phyloP scores from a whole-genome alignment of 2,888 invertebrate genomes.

The Invenusta paracnida region DNA sequence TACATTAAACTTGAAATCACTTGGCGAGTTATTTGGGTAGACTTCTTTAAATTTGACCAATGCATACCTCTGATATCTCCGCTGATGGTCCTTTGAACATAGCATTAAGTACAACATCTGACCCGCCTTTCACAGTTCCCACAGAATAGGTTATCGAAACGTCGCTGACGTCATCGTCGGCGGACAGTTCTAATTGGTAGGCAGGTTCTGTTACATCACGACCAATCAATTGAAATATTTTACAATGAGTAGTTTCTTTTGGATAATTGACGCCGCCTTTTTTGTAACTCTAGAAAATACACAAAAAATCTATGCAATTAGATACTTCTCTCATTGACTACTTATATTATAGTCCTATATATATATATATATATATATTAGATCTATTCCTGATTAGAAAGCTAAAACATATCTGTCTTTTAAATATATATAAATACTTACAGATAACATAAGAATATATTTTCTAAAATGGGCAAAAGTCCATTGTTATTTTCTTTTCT shows the following conservation, averaged over 20 bases:
- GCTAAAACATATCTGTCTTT: too few relatives aligned
- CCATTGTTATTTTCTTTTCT: too few relatives aligned
- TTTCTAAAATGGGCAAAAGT: too few relatives aligned
- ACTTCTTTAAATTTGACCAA: background rate
- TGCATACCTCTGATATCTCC: background rate
- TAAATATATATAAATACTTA: too few relatives aligned
- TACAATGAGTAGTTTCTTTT: slow-evolving; percentile 30
- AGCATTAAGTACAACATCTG: background rate
- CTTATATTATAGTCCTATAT: background rate
- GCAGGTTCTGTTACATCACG: slow-evolving; percentile 38
- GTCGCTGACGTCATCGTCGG: slow-evolving; percentile 39
- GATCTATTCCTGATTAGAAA: too few relatives aligned
- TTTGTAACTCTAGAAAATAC: background rate
- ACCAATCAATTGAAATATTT: slow-evolving; percentile 30
- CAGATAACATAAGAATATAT: too few relatives aligned
- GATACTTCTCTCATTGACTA: background rate
- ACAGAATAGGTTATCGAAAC: slow-evolving; percentile 34
- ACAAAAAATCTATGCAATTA: background rate
- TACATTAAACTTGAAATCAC: background rate
- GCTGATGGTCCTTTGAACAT: slow-evolving; percentile 34
- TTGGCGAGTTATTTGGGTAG: background rate
- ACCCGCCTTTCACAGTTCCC: slow-evolving; percentile 19
- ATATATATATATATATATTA: too few relatives aligned
- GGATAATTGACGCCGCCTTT: background rate
- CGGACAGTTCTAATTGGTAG: slow-evolving; percentile 31